Evolutionary conservation across 2,113 vertebrate species (phyloP).

Genomic region (Tringa solitaria): DNA sequence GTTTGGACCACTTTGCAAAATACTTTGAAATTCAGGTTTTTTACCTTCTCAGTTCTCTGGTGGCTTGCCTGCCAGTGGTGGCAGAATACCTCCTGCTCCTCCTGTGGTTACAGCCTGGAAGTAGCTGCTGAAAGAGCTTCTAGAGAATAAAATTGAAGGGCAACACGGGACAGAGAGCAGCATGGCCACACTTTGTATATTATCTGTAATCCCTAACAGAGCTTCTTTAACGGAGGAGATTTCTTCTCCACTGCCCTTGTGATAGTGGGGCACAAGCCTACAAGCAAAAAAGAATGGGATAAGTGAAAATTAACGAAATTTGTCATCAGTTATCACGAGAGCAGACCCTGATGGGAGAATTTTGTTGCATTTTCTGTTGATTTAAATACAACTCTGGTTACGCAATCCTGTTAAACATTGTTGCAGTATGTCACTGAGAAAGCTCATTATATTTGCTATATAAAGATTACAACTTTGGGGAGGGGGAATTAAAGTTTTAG

Average conservation of each 20-base stretch:
- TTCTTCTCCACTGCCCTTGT: neutral
- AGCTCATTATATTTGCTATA: neutral
- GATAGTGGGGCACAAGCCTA: neutral
- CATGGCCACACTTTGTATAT: fast-evolving
- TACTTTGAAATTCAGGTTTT: neutral
- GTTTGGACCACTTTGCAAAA: neutral
- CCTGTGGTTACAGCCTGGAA: neutral
- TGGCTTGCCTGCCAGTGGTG: neutral
- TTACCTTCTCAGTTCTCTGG: neutral
- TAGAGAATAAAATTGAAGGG: neutral
- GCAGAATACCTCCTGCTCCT: neutral
- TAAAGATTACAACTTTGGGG: neutral
- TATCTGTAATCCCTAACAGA: neutral
- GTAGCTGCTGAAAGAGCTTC: neutral
- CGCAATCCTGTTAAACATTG: conserved; percentile 9
- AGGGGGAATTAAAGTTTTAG: conserved; percentile 5
- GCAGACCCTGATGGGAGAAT: neutral
- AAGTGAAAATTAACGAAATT: conserved; percentile 21
- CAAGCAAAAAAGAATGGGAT: neutral
- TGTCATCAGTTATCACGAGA: neutral
- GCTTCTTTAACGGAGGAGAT: neutral
- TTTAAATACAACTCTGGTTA: conserved; percentile 24
- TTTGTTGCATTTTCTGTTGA: neutral
- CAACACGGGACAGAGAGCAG: neutral
- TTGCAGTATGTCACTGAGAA: conserved; percentile 8